Percentiles rank a stretch among this genome's conserved stretches.
Conservation (phyloP, 2,113 vertebrate genomes). For the Anguilla japonica region DNA sequence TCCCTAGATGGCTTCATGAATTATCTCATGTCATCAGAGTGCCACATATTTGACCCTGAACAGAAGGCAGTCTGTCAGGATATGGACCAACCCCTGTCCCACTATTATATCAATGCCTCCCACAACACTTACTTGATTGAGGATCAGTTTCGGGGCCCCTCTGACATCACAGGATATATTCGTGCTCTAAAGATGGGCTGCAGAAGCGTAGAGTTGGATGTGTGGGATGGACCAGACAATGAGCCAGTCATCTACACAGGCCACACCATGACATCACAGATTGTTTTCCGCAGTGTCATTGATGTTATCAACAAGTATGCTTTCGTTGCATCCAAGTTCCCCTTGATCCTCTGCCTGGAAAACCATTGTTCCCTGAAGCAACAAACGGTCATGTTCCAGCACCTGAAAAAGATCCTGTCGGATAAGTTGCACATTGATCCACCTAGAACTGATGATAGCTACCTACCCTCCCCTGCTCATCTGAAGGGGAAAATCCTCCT, state of each 20-base stretch:
- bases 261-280: conserved; percentile 96
- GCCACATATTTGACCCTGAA: conserved; percentile 95
- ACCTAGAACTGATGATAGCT: conserved; percentile 84
- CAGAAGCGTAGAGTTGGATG: conserved; percentile 91
- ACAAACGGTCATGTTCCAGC: conserved; percentile 95
- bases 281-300: conserved; percentile 90
- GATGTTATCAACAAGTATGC: conserved; percentile 94
- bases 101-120: conserved; percentile 97
- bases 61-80: conserved; percentile 96
- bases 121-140: conserved; percentile 98
- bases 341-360: conserved; percentile 91
- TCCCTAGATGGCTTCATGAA: conserved; percentile 96
- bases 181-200: conserved; percentile 97
- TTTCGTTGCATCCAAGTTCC: conserved; percentile 92
- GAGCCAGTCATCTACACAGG: conserved; percentile 96
- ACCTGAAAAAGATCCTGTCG: conserved; percentile 92
- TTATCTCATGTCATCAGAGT: conserved; percentile 94
- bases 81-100: conserved; percentile 93
- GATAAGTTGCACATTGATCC: conserved; percentile 81
- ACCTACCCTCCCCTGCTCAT: conserved; percentile 84
- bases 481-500: conserved; percentile 90
- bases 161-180: conserved; percentile 97
- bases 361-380: conserved; percentile 96
- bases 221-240: conserved; percentile 95
- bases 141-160: conserved; percentile 95